Evolutionary conservation across 2,797 vertebrate species (phyloP), one percentile per base, ranked within the genome.

Genomic region (Euthynnus affinis): DNA sequence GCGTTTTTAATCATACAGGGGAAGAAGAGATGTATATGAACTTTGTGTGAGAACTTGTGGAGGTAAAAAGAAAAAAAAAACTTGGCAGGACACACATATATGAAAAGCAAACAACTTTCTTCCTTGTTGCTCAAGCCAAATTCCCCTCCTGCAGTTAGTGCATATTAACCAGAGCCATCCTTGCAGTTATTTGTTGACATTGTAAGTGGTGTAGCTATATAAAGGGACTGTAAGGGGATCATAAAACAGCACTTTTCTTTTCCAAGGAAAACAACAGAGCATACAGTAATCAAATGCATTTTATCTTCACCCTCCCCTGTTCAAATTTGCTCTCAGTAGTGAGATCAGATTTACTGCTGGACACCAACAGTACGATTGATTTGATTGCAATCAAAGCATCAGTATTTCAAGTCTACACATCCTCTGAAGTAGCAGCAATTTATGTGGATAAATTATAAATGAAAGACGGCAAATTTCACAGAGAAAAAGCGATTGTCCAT

Each of bases 231-330:
- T 70, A 67, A 66, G 17, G 57, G 27, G 66, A 63, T 71, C 32
- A 29, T 73, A 46, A 88, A 83, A 72, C 56, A 64, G 6, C 5
- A 2, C 64, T 12, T 81, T 68, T 71, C 27, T 23, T 44, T 29
- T 82, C 83, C 84, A 90, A 88, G 18, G 9, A 78, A 86, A 89
- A 88, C 74, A 90, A 13, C 18, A 49, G 22, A 65, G 49, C 51
- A 67, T 49, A 32, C 42, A 51, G 46, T 42, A 69, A 63, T 78
- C 17, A 60, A 58, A 61, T 12, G 25, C 44, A 75, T 75, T 88
- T 84, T 22, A 76, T 89, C 66, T 53, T 48, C 17, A 34, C 56
- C 63, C 56, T 56, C 37, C 59, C 27, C 1, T n/a, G 65, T 65
- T 76, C 17, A 67, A 20, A 58, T 48, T 12, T 69, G 58, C 25